Conservation (phyloP, 2,113 vertebrate species). For the Nansenia antarctica region DNA sequence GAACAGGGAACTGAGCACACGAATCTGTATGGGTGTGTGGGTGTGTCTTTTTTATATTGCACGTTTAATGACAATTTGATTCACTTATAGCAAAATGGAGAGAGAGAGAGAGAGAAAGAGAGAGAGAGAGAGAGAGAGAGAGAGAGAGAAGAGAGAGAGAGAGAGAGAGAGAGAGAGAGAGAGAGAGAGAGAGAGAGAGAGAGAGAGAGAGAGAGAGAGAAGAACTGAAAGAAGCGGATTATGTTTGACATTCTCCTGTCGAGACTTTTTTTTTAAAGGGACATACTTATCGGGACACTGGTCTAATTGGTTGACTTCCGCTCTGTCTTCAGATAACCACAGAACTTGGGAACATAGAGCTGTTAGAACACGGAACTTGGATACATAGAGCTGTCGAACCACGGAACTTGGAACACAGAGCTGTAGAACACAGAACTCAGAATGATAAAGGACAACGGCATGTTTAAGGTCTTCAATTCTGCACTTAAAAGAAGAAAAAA, state of each 20-base stretch:
- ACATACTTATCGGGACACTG: constrained; percentile 36
- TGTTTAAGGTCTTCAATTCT: constrained; percentile 78
- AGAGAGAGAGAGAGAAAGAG: no score
- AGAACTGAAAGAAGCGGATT: background rate
- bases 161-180: constrained; percentile 44
- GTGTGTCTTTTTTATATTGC: constrained; percentile 70
- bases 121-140: no score
- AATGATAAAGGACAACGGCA: constrained; percentile 74
- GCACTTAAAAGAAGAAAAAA: constrained; percentile 64
- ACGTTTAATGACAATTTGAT: constrained; percentile 74
- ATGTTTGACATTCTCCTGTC: constrained; percentile 30
- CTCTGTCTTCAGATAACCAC: no score
- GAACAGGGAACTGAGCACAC: constrained; percentile 42
- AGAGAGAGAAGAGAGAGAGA: no score
- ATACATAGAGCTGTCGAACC: background rate
- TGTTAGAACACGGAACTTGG: constrained; percentile 52
- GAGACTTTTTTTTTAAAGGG: constrained; percentile 42
- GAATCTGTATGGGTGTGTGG: constrained; percentile 39
- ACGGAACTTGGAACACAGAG: constrained; percentile 33
- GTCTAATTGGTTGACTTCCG: constrained; percentile 45
- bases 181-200: constrained; percentile 8
- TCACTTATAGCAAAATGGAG: constrained; percentile 61
- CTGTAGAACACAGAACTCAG: constrained; percentile 69
- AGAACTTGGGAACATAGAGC: no score
- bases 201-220: background rate